Evolutionary conservation across 2,113 vertebrate genomes (phyloP).

Genomic region (Bubalus kerabau): DNA sequence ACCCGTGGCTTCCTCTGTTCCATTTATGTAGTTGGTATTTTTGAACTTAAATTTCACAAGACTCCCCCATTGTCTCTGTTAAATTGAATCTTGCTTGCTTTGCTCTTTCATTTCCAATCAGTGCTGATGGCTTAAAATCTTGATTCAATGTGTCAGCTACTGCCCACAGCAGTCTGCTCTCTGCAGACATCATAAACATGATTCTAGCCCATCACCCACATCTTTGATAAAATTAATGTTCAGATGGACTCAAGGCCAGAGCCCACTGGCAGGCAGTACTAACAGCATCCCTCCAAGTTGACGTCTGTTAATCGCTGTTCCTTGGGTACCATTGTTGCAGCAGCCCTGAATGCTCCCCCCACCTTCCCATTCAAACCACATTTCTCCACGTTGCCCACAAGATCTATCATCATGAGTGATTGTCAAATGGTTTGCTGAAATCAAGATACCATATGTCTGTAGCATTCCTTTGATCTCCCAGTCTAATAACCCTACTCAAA

Average conservation of each 20-base stretch:
- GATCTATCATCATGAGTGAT: constrained; percentile 46
- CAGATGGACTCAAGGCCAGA: neutral
- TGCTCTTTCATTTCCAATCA: constrained; percentile 64
- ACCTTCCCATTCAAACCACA: constrained; percentile 44
- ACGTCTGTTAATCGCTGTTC: constrained; percentile 13
- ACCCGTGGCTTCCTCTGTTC: neutral
- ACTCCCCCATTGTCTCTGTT: constrained; percentile 48
- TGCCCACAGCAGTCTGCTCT: constrained; percentile 55
- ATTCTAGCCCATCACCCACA: constrained; percentile 10
- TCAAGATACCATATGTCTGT: constrained; percentile 56
- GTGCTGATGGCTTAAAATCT: constrained; percentile 55
- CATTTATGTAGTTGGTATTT: constrained; percentile 22
- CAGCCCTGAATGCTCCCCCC: neutral
- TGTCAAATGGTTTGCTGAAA: constrained; percentile 63
- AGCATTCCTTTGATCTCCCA: constrained; percentile 53
- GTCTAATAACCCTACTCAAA: constrained; percentile 46
- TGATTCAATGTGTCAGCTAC: constrained; percentile 55
- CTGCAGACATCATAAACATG: constrained; percentile 35
- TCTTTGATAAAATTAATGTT: constrained; percentile 43
- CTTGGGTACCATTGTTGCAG: constrained; percentile 35
- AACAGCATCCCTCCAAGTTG: neutral
- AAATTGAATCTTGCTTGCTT: constrained; percentile 60
- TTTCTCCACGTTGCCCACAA: constrained; percentile 62
- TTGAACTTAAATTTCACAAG: constrained; percentile 41
- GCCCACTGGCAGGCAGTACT: constrained; percentile 8